Conservation (phyloP, 2,113 vertebrate genomes). For the Dissostichus mawsoni region DNA sequence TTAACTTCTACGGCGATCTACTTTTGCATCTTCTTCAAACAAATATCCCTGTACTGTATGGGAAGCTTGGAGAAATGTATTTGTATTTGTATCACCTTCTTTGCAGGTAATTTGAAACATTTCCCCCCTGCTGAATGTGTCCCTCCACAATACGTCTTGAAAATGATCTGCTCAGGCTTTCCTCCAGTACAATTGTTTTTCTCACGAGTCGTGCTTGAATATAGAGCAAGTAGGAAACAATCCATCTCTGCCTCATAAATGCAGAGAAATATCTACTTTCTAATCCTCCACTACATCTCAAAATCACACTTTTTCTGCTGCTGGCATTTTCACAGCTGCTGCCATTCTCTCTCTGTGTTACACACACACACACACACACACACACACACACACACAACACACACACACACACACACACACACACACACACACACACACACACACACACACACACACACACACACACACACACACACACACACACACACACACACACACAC, state of each 20-base stretch:
- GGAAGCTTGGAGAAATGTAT: too few species aligned
- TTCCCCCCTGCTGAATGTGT: too few species aligned
- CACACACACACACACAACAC: too few species aligned
- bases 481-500: constrained; percentile 19
- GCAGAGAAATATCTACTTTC: constrained; percentile 42
- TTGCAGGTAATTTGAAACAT: too few species aligned
- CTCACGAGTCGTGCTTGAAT: constrained; percentile 6
- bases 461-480: not conserved
- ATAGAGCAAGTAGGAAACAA: constrained; percentile 43
- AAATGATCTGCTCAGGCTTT: constrained; percentile 3
- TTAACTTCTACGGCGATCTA: too few species aligned
- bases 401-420: too few species aligned
- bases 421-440: too few species aligned
- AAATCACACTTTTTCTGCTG: constrained; percentile 38
- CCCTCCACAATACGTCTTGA: not conserved
- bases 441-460: constrained; percentile 17
- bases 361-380: too few species aligned
- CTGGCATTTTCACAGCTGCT: constrained; percentile 45
- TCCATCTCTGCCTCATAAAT: constrained; percentile 55
- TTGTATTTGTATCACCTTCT: too few species aligned
- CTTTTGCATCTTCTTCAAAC: too few species aligned
- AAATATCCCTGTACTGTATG: too few species aligned
- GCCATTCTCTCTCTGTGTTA: not conserved
- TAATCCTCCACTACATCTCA: constrained; percentile 42
- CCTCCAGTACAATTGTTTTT: not conserved